These are phyloP conservation scores for Sebastes miniatus DNA, from an alignment of 2,797 vertebrate species.

Conservation along the genomic window DNA sequence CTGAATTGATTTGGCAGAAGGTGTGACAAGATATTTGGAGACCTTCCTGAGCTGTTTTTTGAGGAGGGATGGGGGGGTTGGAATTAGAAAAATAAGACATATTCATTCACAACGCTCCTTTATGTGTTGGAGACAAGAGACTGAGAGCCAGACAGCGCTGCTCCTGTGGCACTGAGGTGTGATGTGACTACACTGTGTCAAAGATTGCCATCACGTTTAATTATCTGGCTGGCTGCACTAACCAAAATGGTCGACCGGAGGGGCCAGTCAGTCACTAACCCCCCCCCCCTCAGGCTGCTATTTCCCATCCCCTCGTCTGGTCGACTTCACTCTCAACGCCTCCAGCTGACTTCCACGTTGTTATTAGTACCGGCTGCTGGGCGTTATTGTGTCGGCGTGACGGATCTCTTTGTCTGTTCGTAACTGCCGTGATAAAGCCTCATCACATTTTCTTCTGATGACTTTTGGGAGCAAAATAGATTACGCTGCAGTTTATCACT, in stretches of 20 bases:
- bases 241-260: constrained; percentile 66
- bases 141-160: constrained; percentile 50
- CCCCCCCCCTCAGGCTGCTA: constrained; percentile 40
- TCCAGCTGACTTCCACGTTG: constrained; percentile 50
- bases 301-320: constrained; percentile 51
- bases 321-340: constrained; percentile 36
- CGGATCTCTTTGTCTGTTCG: constrained; percentile 30
- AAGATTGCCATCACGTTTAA: constrained; percentile 77
- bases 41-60: neutral
- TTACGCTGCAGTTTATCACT: neutral
- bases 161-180: constrained; percentile 62
- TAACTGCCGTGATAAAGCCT: constrained; percentile 11
- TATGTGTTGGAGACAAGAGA: constrained; percentile 34
- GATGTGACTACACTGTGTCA: constrained; percentile 72
- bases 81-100: constrained; percentile 19
- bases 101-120: constrained; percentile 17
- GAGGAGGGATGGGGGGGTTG: neutral
- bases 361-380: constrained; percentile 46
- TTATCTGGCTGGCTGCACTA: constrained; percentile 76
- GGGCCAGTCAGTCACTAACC: constrained; percentile 40
- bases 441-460: constrained; percentile 12
- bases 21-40: constrained; percentile 15
- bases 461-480: constrained; percentile 13
- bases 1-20: constrained; percentile 22
- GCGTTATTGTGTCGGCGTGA: constrained; percentile 49